Evolutionary conservation across 2,113 vertebrate genomes (phyloP).

Genomic region (Cavia aperea): DNA sequence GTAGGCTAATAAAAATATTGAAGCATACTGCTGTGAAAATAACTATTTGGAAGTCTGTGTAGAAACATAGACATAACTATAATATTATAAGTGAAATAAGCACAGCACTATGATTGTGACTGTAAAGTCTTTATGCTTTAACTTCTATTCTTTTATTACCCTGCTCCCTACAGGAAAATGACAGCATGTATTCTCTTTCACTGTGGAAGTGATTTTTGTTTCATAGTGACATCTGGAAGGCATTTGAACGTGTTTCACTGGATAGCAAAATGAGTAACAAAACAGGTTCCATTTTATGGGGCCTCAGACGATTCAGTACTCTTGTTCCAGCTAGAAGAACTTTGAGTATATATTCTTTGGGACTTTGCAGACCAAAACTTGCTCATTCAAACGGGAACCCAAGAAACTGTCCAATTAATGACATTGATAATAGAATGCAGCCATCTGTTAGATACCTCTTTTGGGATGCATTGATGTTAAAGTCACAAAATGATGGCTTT

Average conservation of each 20-base stretch:
- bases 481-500: not conserved
- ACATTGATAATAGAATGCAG: not conserved
- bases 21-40: not conserved
- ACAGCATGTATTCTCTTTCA: not conserved
- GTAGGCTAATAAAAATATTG: conserved; percentile 27
- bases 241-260: conserved; percentile 25
- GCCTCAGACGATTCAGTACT: conserved; percentile 48
- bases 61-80: conserved; percentile 12
- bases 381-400: conserved; percentile 34
- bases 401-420: conserved; percentile 35
- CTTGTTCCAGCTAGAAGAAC: conserved; percentile 22
- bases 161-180: conserved; percentile 53
- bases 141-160: not conserved
- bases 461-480: conserved; percentile 57
- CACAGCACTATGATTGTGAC: not conserved
- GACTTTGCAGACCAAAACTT: conserved; percentile 38
- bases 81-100: conserved; percentile 11
- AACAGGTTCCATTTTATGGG: conserved; percentile 64
- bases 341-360: conserved; percentile 20
- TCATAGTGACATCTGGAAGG: not conserved
- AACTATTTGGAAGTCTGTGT: conserved; percentile 31
- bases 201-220: not conserved
- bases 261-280: conserved; percentile 72
- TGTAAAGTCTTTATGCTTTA: conserved; percentile 25
- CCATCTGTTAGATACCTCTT: conserved; percentile 45